phyloP scores from a whole-genome alignment of 1,140 invertebrate species.

The Galleria mellonella region DNA sequence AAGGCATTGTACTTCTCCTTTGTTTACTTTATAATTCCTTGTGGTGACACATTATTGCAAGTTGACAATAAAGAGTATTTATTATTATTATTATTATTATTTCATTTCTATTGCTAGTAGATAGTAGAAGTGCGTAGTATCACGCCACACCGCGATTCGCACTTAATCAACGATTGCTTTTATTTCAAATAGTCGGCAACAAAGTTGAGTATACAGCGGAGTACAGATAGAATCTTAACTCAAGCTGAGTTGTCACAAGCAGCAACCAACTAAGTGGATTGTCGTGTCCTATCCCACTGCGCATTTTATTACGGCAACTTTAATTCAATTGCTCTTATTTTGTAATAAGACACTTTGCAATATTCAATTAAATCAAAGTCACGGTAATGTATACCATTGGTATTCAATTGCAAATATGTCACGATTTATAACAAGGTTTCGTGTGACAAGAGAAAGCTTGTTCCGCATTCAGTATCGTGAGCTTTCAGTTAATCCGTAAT shows the following conservation, averaged over 20 bases:
- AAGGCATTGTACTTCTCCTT: no score
- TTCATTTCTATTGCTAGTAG: no score
- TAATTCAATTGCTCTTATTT: constrained; percentile 40
- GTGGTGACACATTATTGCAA: no score
- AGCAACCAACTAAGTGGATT: constrained; percentile 40
- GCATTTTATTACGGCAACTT: constrained; percentile 27
- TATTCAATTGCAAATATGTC: constrained; percentile 17
- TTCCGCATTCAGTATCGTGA: not conserved
- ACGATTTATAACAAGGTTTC: constrained; percentile 14
- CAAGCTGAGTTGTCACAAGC: constrained; percentile 29
- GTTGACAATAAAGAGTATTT: no score
- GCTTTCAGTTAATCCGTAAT: no score
- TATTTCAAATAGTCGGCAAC: not conserved
- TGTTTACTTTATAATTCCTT: no score
- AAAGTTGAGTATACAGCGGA: not conserved
- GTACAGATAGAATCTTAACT: constrained; percentile 23
- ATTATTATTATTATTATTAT: no score
- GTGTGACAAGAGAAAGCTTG: constrained; percentile 17
- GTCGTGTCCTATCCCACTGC: constrained; percentile 45
- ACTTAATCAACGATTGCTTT: no score
- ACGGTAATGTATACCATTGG: constrained; percentile 11
- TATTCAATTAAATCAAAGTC: not conserved
- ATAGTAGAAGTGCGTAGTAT: no score
- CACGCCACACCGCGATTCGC: no score
- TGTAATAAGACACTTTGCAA: constrained; percentile 26